Base-by-base conservation (phyloP, 1,140 invertebrate species). In the Leptinotarsa undecemlineata region DNA sequence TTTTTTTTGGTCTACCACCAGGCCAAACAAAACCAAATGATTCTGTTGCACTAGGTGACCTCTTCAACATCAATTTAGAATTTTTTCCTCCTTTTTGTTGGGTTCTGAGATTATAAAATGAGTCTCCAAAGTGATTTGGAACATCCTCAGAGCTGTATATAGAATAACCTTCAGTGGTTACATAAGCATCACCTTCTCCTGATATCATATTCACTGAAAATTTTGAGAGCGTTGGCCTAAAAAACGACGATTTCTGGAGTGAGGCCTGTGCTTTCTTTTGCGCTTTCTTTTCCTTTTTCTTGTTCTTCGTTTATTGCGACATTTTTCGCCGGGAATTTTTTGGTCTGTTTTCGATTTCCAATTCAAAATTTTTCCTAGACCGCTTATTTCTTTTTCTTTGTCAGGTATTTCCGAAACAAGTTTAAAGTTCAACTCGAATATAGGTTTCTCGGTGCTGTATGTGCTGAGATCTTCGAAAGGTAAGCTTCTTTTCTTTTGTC, bases 161-260 rank as follows among this genome's bases (percentile, higher is more conserved):
- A 11, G 33, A 42, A 11, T 42, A 42, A 11, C 8, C 33, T 42
- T 42, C 33, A 11, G 33, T 42, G 33, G 33, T 42, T 42, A 42
- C 8, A 42, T 42, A 3, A 42, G 33, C 33, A 42, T 42, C 8
- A 2, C 51, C 51, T 15, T 57, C 15, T n/a, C n/a, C n/a, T 57
- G 63, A 21, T 64, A 64, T 20, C 13, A n/a, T 15, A 64, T 64
- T 64, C 26, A 72, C 71, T 11, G 15, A 64, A 14, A 72, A 72
- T 72, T 72, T 72, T 72, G 71, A 26, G 47, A n/a, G 61, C 71
- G 51, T 33, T 64, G 71, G 71, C 71, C 71, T 72, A 72, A 72
- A 72, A 72, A 72, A 72, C 71, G 71, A 23, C 62, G 14, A 60
- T 71, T 26, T 57, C 51, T 57, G 5, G 21, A 4, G 48, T 71